Evolutionary conservation across 1,140 invertebrate genomes (phyloP).

Genomic region (Thaumatotibia leucotreta): DNA sequence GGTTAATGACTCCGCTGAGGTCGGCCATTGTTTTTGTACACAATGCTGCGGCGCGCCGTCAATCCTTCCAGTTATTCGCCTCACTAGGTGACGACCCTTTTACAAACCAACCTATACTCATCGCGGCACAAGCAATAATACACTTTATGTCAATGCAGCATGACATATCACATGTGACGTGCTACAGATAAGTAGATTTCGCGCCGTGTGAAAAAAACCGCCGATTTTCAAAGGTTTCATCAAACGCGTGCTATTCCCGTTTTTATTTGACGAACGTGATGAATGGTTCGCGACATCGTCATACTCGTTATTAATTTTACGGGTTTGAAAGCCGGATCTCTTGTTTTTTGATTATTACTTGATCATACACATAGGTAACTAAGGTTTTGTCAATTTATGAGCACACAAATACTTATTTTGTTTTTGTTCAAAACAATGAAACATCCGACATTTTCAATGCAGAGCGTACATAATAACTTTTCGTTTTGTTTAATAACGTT

Average conservation of each 20-base stretch:
- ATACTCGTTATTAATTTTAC: background rate
- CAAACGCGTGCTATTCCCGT: background rate
- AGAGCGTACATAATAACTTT: too few relatives aligned
- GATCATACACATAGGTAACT: background rate
- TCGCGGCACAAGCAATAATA: background rate
- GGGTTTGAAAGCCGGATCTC: background rate
- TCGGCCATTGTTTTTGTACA: conserved; percentile 70
- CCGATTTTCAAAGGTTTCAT: background rate
- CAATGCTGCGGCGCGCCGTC: conserved; percentile 60
- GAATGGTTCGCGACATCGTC: background rate
- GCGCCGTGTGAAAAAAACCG: background rate
- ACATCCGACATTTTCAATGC: too few relatives aligned
- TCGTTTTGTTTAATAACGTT: too few relatives aligned
- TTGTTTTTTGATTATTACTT: background rate
- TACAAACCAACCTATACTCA: background rate
- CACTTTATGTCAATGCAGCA: background rate
- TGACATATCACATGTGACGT: background rate
- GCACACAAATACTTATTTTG: too few relatives aligned
- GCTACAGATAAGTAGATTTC: background rate
- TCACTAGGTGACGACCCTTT: conserved; percentile 57
- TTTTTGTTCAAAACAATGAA: too few relatives aligned
- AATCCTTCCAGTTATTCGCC: conserved; percentile 58
- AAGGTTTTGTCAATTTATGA: background rate
- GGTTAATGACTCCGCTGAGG: conserved; percentile 72
- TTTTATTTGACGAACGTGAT: background rate